A percentile compares a stretch with the other conserved stretches of the same genome.
phyloP scores from a whole-genome alignment of 64 coral and sea anemone species.

The Stichodactyla helianthus region DNA sequence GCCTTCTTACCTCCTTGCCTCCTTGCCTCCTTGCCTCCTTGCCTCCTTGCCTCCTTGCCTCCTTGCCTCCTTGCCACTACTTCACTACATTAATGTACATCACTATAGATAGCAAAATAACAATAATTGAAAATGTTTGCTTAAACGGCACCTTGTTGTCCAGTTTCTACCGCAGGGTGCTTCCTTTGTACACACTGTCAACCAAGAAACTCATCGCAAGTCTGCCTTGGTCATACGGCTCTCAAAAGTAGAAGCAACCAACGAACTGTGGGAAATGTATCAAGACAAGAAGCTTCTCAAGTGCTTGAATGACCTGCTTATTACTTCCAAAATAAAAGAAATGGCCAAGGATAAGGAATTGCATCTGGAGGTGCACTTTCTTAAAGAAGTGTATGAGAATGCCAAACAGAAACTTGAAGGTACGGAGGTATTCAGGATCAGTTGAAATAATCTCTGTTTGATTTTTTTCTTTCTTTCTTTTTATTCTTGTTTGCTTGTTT shows the following conservation, averaged over 20 bases:
- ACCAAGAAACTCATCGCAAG: not conserved
- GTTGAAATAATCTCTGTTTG: not conserved
- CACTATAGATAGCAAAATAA: too few relatives aligned
- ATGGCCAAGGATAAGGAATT: not conserved
- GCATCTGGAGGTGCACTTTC: not conserved
- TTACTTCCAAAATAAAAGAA: not conserved
- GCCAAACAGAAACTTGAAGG: conserved; percentile 16
- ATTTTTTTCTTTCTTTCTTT: too few relatives aligned
- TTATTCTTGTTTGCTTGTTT: too few relatives aligned
- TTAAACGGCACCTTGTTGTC: not conserved
- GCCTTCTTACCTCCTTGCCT: too few relatives aligned
- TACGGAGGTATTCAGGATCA: not conserved
- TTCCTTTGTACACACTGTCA: conserved; percentile 25
- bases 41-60: too few relatives aligned
- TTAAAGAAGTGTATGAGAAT: conserved; percentile 2
- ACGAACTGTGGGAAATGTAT: conserved; percentile 59
- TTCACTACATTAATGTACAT: not conserved
- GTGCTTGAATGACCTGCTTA: not conserved
- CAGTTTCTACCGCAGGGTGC: conserved; percentile 50
- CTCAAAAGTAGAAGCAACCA: conserved; percentile 44
- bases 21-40: too few relatives aligned
- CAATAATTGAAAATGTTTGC: too few relatives aligned
- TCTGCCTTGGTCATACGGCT: conserved; percentile 36
- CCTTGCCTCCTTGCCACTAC: too few relatives aligned
- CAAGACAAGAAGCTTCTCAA: not conserved